Evolutionary conservation across 2,797 vertebrate species (phyloP).

Genomic region (Alexandromys oeconomus): DNA sequence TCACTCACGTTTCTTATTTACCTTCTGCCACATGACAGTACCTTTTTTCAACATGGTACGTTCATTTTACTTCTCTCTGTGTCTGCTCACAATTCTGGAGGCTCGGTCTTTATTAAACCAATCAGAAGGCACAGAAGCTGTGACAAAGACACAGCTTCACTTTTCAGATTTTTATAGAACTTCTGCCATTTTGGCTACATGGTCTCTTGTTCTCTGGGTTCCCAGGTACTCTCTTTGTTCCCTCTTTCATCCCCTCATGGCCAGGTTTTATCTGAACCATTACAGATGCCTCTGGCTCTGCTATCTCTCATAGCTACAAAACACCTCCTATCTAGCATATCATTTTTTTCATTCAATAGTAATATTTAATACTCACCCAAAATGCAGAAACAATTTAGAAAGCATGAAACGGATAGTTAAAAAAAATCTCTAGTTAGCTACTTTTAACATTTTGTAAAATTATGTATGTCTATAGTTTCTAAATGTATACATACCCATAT

Average conservation of each 20-base stretch:
- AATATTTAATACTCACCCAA: not conserved
- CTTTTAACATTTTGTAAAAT: constrained; percentile 34
- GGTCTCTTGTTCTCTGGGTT: not conserved
- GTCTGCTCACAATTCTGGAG: not conserved
- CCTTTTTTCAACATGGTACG: not conserved
- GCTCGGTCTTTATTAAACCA: not conserved
- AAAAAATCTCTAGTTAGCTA: not conserved
- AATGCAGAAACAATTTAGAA: constrained; percentile 35
- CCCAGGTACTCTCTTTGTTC: no score
- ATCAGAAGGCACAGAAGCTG: not conserved
- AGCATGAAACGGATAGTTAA: not conserved
- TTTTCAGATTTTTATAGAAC: not conserved
- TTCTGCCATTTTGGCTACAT: not conserved
- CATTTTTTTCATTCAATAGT: not conserved
- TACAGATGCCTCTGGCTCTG: not conserved
- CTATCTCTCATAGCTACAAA: not conserved
- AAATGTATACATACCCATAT: not conserved
- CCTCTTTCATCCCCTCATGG: not conserved
- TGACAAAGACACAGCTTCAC: not conserved
- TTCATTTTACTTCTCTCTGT: not conserved
- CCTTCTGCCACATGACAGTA: not conserved
- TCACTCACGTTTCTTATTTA: not conserved
- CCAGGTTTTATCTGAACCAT: not conserved
- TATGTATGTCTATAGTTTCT: not conserved
- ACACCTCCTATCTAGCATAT: not conserved